Evolutionary conservation across 2,113 vertebrate genomes (phyloP), one percentile per base, ranked within the genome.

Genomic region (Candoia aspera): DNA sequence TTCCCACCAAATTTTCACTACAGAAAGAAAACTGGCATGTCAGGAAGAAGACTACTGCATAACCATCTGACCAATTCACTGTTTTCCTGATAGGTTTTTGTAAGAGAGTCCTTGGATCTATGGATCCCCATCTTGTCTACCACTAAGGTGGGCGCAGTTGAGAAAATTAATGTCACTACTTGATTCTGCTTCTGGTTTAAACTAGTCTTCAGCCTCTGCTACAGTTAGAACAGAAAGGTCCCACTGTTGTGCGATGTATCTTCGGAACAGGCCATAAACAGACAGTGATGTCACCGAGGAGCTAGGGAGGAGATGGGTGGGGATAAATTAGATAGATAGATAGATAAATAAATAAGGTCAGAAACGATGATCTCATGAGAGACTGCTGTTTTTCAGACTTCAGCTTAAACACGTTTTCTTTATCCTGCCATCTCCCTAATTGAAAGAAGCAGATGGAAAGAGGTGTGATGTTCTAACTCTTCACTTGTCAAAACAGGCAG

Each of bases 361-460:
- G 88, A 92, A 87, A 87, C 73, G 11, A 60, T 92, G 88, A 86
- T 79, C 92, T 79, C 84, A 87, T 87, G 92, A 92, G 88, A 60
- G 90, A 49, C 21, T 11, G 37, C 87, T 87, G 49, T 79, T 79
- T 90, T 90, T 85, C 87, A 60, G 58, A 15, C 42, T 53, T 53
- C 87, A 88, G 10, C 57, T 73, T 23, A 62, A 83, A 23, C 12
- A 17, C 33, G 8, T 89, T 85, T 55, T 55, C 87, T 92, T 62
- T 53, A 68, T 64, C 73, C 37, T 15, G 23, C 17, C 59, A 23
- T 90, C 13, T 83, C 62, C 21, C 37, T 87, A 87, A 86, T 83
- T 88, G 79, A 83, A 87, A 84, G 88, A 92, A 90, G 54, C 88
- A 90, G 88, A 84, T 87, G 84, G 60, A 54, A 86, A 37, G 37